Evolutionary conservation across 1,140 invertebrate species (phyloP).

Genomic region (Streblospio benedicti): DNA sequence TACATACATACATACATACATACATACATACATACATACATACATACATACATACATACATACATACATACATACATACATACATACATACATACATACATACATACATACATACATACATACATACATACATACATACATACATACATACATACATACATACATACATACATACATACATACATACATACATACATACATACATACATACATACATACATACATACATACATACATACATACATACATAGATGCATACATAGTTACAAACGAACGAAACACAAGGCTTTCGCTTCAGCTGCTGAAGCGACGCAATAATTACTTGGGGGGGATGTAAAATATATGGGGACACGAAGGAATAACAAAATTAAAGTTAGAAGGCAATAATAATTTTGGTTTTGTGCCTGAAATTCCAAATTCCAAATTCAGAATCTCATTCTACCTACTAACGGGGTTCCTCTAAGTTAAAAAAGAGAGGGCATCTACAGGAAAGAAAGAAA

Average conservation of each 20-base stretch:
- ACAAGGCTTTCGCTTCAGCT: neutral
- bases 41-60: neutral
- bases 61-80: neutral
- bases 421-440: neutral
- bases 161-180: neutral
- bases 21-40: neutral
- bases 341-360: neutral
- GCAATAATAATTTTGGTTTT: neutral
- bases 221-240: neutral
- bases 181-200: neutral
- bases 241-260: too few relatives aligned
- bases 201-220: neutral
- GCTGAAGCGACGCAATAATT: neutral
- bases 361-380: neutral
- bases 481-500: too few relatives aligned
- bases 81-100: neutral
- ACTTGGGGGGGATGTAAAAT: neutral
- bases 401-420: neutral
- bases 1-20: slow-evolving; percentile 3
- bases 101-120: neutral
- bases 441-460: too few relatives aligned
- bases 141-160: neutral
- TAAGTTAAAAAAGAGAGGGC: too few relatives aligned
- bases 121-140: neutral
- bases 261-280: too few relatives aligned